A percentile compares a stretch with the other conserved stretches of the same genome.
phyloP scores from a whole-genome alignment of 2,888 invertebrate species.

The Eristalis tenax region DNA sequence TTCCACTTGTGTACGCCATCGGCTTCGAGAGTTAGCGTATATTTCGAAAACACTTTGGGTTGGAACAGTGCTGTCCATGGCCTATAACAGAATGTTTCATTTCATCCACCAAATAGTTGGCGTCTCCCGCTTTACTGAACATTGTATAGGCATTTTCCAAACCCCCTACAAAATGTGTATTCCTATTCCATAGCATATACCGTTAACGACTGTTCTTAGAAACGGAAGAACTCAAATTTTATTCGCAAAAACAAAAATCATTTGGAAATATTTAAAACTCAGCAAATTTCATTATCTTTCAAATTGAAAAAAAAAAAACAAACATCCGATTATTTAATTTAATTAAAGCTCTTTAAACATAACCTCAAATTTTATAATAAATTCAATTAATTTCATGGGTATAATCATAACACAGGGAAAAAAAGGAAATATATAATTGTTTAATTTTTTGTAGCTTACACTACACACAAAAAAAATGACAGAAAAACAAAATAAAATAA shows the following conservation, averaged over 20 bases:
- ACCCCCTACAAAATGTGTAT: too few relatives aligned
- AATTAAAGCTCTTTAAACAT: conserved; percentile 24
- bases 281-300: not conserved
- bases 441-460: conserved; percentile 66
- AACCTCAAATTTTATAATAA: conserved; percentile 72
- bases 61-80: too few relatives aligned
- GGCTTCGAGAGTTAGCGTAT: too few relatives aligned
- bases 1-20: too few relatives aligned
- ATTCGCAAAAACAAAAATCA: not conserved
- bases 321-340: conserved; percentile 7
- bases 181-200: too few relatives aligned
- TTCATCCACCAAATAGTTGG: too few relatives aligned
- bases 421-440: not conserved
- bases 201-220: too few relatives aligned
- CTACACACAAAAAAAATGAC: conserved; percentile 55
- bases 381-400: conserved; percentile 75
- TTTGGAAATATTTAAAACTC: conserved; percentile 18
- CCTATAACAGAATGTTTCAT: too few relatives aligned
- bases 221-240: not conserved
- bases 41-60: too few relatives aligned
- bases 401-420: conserved; percentile 55
- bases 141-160: too few relatives aligned
- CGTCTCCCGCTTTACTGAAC: too few relatives aligned
- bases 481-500: conserved; percentile 20
- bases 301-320: not conserved